Evolutionary conservation across 2,888 invertebrate genomes (phyloP), one percentile per base, ranked within the genome.

Genomic region (Xanthia togata): DNA sequence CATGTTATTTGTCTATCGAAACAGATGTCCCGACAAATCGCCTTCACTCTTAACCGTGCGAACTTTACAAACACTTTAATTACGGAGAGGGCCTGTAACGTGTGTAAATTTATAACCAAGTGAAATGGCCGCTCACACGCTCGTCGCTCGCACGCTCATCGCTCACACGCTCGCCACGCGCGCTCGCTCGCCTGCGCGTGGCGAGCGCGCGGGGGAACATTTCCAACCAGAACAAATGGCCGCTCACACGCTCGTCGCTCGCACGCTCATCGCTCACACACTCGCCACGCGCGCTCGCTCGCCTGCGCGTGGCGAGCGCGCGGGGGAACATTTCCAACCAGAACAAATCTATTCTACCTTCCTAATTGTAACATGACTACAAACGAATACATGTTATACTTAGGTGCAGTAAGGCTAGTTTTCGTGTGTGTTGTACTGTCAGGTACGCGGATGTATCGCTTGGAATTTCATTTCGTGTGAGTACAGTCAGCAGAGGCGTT

Each of bases 31-130:
- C 53, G 62, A 67, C 78, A 72, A 70, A 73, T 85, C 68, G 23
- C 60, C 67, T 63, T 68, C 55, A 41, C 62, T 73, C 50, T 62
- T 63, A 31, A 38, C 41, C n/a, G 62, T 8, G 53, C 47, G 57
- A 83, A 76, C 71, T 83, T 83, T 35, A 76, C 76, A 26, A 71
- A 70, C 70, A 72, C 59, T 83, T 14, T 44, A 64, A 76, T 76
- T 67, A 60, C 53, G 14, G 53, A 59, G 55, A 63, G 67, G 50
- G 55, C 63, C 47, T 47, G 31, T 50, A 35, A 50, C 23, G 62
- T 55, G 59, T 70, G 60, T 57, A 14, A 47, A 74, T 75, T 74
- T 26, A 80, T 74, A 12, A 44, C 60, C 4, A 47, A 53, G 44
- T 12, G 41, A 72, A 59, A 59, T 69, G 38, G n/a, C 14, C n/a